A percentile compares a stretch with the other conserved stretches of the same genome.
phyloP scores from a whole-genome alignment of 2,888 invertebrate species.

The Cephus pygmeus region DNA sequence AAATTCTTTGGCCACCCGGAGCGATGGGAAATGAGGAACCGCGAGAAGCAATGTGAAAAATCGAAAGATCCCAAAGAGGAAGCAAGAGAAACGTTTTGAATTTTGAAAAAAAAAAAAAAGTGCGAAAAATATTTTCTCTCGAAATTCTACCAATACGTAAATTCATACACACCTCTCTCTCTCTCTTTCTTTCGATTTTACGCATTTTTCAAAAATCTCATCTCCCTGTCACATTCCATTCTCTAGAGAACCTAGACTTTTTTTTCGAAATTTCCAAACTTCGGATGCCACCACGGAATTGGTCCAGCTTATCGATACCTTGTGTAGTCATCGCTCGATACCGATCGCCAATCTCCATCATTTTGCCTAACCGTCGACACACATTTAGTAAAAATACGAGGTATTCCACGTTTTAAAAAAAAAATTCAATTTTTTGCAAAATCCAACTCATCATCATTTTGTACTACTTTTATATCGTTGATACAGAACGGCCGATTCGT shows the following conservation, averaged over 20 bases:
- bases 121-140: neutral
- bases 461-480: neutral
- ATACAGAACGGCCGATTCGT: neutral
- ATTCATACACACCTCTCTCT: neutral
- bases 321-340: neutral
- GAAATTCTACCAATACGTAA: neutral
- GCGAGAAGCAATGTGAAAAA: neutral
- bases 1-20: neutral
- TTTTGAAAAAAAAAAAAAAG: neutral
- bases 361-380: neutral
- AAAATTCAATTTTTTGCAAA: neutral
- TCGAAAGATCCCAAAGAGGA: neutral
- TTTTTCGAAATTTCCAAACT: neutral
- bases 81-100: neutral
- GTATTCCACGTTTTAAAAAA: neutral
- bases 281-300: neutral
- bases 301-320: neutral
- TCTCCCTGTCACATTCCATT: neutral
- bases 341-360: neutral
- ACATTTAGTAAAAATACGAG: neutral
- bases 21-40: neutral
- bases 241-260: neutral
- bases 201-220: neutral
- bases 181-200: neutral
- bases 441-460: neutral